Base-by-base conservation (phyloP, 2,113 vertebrate genomes). In the Orcinus orca region DNA sequence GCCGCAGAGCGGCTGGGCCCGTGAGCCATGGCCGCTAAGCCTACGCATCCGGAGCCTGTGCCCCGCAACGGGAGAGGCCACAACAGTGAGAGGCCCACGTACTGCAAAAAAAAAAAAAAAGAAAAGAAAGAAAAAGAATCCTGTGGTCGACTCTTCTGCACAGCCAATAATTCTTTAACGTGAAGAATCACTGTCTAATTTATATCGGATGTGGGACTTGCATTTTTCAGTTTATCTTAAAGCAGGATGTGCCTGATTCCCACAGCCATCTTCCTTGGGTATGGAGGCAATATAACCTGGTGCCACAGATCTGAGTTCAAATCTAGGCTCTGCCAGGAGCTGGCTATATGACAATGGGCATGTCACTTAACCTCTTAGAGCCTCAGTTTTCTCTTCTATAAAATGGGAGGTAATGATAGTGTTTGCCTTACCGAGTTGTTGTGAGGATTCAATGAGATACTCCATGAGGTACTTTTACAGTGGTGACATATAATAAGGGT, bases 191-290 rank as follows among this genome's bases (percentile, higher is more conserved):
- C 4, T n/a, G 9, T 80, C 60, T 86, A 58, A 89, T 92, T 93
- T 89, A 91, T 25, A 79, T 29, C 74, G 41, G 47, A 55, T 26
- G 21, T 44, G 13, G 50, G 60, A 77, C 70, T 89, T 92, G 26
- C 36, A 81, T 87, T 93, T 91, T 88, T 88, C 18, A 60, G 62
- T 81, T 92, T 95, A 68, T 92, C 21, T 71, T 81, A 74, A 88
- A 91, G n/a, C 11, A 17, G 71, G 41, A 80, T 50, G 55, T 44
- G 58, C 41, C 58, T 55, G 71, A 74, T 74, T 73, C 47, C 38
- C 53, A 18, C 1, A 50, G 67, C 50, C 71, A 76, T 89, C 36
- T 90, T 60, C 89, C 38, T 93, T 9, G 2, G 55, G 62, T 41
- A 81, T 25, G 20, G 23, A 92, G 62, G n/a, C 29, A 85, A 65